These are phyloP conservation scores for Pollenia angustigena DNA, from an alignment of 2,888 invertebrate species.

Conservation along the genomic window DNA sequence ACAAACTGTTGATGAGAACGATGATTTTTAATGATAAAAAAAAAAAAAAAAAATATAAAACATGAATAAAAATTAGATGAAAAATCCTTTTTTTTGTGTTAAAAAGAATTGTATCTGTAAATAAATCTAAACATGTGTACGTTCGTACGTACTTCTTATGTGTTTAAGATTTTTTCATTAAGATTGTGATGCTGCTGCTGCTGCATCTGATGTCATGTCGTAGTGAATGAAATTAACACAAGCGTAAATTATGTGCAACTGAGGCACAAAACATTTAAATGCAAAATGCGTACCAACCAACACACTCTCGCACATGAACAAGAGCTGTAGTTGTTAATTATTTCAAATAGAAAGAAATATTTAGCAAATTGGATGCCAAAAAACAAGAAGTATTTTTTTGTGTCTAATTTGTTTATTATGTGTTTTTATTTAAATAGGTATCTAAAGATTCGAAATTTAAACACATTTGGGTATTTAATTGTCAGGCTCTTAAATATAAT, in stretches of 20 bases:
- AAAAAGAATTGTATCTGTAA: constrained; percentile 20
- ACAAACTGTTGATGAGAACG: constrained; percentile 58
- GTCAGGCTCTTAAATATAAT: neutral
- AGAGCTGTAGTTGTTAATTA: constrained; percentile 31
- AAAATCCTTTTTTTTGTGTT: constrained; percentile 15
- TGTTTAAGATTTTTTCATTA: constrained; percentile 56
- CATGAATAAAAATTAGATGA: constrained; percentile 49
- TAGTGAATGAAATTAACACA: constrained; percentile 58
- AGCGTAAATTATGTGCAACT: constrained; percentile 49
- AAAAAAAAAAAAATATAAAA: neutral
- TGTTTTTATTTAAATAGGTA: neutral
- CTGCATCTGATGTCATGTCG: constrained; percentile 26
- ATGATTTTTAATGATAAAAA: constrained; percentile 46
- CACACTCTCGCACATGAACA: neutral
- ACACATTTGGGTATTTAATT: neutral
- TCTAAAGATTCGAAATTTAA: neutral
- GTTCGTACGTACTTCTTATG: neutral
- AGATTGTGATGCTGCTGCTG: constrained; percentile 51
- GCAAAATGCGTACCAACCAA: neutral
- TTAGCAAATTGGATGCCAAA: constrained; percentile 36
- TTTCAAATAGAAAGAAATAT: constrained; percentile 41
- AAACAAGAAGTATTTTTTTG: neutral
- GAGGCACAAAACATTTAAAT: constrained; percentile 6
- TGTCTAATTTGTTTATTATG: neutral
- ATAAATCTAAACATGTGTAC: constrained; percentile 31